Evolutionary conservation across 92 coral and sea anemone genomes (phyloP).

Genomic region (Phenganax subtilis): DNA sequence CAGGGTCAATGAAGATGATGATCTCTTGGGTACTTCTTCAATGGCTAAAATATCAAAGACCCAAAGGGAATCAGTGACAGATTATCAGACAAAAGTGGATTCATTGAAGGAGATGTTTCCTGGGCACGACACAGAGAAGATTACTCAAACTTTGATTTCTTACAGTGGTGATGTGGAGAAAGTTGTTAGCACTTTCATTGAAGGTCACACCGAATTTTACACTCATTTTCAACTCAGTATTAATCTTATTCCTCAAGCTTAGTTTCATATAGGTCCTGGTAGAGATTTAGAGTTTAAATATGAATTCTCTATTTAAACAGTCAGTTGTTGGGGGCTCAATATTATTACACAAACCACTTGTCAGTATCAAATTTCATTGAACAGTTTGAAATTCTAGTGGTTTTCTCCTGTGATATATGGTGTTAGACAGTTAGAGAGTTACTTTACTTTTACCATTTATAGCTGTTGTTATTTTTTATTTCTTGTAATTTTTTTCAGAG

Average conservation of each 20-base stretch:
- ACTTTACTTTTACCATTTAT: background rate
- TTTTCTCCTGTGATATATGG: background rate
- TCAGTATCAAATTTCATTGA: no score
- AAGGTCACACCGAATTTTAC: background rate
- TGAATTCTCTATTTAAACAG: no score
- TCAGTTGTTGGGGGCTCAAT: no score
- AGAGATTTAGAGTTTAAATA: background rate
- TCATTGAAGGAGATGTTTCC: constrained; percentile 26
- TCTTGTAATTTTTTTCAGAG: constrained; percentile 1
- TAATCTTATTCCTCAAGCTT: background rate
- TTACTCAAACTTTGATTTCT: background rate
- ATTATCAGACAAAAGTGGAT: background rate
- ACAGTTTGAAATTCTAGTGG: background rate
- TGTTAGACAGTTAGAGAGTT: background rate
- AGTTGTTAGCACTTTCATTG: constrained; percentile 8
- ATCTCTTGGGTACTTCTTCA: background rate
- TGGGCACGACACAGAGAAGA: background rate
- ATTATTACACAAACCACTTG: no score
- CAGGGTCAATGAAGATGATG: background rate
- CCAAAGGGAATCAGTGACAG: background rate
- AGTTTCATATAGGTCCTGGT: background rate
- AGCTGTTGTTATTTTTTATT: background rate
- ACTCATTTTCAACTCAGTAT: background rate
- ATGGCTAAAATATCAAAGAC: background rate
- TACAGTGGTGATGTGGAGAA: constrained; percentile 2